phyloP scores from a whole-genome alignment of 2,888 invertebrate genomes.

The Acleris literana region DNA sequence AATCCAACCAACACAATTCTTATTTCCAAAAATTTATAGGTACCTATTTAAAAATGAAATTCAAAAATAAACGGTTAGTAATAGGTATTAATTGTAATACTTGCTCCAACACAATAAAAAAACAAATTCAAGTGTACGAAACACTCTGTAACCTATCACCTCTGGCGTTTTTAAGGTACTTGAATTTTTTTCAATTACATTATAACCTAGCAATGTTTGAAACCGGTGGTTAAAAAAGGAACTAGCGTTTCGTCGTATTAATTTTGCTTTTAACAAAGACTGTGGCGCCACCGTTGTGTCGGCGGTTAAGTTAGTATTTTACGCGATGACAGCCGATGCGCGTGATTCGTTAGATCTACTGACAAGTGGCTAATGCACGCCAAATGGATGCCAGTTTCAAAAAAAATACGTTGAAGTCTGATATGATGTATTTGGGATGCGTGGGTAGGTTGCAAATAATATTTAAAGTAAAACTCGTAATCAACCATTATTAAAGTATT shows the following conservation, averaged over 20 bases:
- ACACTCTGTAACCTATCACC: constrained; percentile 53
- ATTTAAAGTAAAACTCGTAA: too few species aligned
- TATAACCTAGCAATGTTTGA: constrained; percentile 5
- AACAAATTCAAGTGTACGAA: constrained; percentile 30
- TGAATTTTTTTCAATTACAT: constrained; percentile 36
- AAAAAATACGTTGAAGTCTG: constrained; percentile 27
- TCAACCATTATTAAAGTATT: too few species aligned
- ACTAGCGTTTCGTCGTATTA: constrained; percentile 6
- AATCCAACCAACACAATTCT: too few species aligned
- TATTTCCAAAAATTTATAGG: too few species aligned
- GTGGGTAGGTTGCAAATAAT: background rate
- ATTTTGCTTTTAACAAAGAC: background rate
- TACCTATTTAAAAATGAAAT: too few species aligned
- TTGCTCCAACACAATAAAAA: background rate
- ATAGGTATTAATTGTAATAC: too few species aligned
- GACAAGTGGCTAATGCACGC: constrained; percentile 71
- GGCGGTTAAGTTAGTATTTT: constrained; percentile 40
- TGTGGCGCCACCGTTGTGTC: constrained; percentile 7
- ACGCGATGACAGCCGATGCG: constrained; percentile 62
- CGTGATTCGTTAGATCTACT: constrained; percentile 50
- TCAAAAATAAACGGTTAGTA: too few species aligned
- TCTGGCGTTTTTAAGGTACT: constrained; percentile 40
- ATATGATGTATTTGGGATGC: constrained; percentile 7
- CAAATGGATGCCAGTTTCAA: constrained; percentile 46
- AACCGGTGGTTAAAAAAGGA: constrained; percentile 3